Evolutionary conservation across 1,140 invertebrate genomes (phyloP), one percentile per base, ranked within the genome.

Genomic region (Linepithema humile): DNA sequence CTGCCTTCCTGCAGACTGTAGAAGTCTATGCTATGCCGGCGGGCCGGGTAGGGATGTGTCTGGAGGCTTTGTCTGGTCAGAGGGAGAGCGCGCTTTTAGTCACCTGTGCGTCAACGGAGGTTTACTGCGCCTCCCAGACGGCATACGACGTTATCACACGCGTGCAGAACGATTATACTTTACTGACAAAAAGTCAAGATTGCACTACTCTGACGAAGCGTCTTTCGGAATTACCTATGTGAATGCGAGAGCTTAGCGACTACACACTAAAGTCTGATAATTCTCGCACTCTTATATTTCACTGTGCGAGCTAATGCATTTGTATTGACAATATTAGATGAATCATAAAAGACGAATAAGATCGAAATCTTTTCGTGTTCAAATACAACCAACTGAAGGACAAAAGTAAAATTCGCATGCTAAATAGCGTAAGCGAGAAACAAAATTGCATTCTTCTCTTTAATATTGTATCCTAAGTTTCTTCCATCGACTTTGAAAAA

Each of bases 11-110:
- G 82, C 67, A 85, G 70, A 60, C 74, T 83, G 82, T 62, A 84
- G 85, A 82, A 85, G 87, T 88, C 87, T 88, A 80, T 32, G 87
- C 87, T 73, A 80, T 74, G 82, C 55, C 78, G 43, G 65, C 57
- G 12, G 50, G 29, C 72, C 26, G 67, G 73, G 32, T 50, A 67
- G 35, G 23, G 40, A 23, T 43, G 48, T 60, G 86, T 85, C 74
- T 70, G 69, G 73, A 77, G 86, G 85, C 86, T 87, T 84, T 87
- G 86, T 85, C 78, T 80, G 75, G 64, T 73, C 65, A 83, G 83
- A 62, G 67, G 86, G 67, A 84, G 74, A 60, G 85, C 62, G 73
- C 62, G 75, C 48, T 80, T 80, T 69, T 55, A 80, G 75, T 80
- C 75, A 80, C 75, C 75, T 80, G 75, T 80, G 75, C 75, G 62